Conservation (phyloP, 1,140 invertebrate species). For the Chlorops oryzae region DNA sequence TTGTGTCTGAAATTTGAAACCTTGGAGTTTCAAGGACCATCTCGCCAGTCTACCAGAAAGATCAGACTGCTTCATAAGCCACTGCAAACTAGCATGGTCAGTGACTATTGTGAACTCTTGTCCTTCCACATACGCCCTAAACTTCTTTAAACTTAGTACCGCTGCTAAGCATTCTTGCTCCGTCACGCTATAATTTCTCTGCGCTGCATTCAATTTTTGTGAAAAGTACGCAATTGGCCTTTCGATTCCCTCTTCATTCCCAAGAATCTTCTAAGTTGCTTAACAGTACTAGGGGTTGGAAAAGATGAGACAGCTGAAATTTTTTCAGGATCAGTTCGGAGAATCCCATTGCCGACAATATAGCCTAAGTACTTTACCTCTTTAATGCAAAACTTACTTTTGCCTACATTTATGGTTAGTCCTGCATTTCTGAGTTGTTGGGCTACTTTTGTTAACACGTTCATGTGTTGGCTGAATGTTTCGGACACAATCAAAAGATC, state of each 20-base stretch:
- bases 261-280: conserved; percentile 46
- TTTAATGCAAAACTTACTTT: conserved; percentile 19
- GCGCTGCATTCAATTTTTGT: conserved; percentile 13
- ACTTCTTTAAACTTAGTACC: conserved; percentile 45
- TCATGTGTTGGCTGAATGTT: conserved; percentile 40
- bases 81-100: conserved; percentile 26
- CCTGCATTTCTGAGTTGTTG: conserved; percentile 15
- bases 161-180: conserved; percentile 49
- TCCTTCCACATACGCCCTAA: conserved; percentile 46
- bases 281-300: conserved; percentile 19
- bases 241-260: conserved; percentile 41
- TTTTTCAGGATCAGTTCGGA: conserved; percentile 33
- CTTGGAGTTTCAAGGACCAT: conserved; percentile 29
- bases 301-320: conserved; percentile 15
- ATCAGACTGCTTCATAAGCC: conserved; percentile 26
- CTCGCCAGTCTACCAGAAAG: conserved; percentile 29
- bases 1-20: conserved; percentile 31
- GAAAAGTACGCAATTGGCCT: conserved; percentile 15
- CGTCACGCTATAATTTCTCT: conserved; percentile 27
- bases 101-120: conserved; percentile 40
- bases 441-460: conserved; percentile 21
- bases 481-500: conserved; percentile 37
- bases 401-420: conserved; percentile 20
- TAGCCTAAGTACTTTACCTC: conserved; percentile 22
- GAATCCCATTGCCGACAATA: conserved; percentile 28